Conservation (phyloP, 2,797 vertebrate genomes). For the Enteromius unitaeniatus region DNA sequence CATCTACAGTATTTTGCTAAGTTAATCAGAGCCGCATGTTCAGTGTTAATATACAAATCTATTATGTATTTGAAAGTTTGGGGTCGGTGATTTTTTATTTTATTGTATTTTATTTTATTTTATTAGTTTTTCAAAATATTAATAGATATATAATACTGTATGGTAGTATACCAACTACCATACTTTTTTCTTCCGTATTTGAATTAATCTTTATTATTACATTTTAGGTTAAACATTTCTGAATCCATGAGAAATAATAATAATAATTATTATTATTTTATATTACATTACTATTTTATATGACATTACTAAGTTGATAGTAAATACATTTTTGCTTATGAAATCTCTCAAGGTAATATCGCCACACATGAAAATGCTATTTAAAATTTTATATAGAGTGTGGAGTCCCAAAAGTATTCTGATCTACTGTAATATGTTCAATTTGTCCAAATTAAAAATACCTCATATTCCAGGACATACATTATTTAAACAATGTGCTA, state of each 20-base stretch:
- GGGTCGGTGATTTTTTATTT: not conserved
- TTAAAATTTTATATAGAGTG: not conserved
- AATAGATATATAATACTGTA: not conserved
- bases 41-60: not conserved
- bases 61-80: not conserved
- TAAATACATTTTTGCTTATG: too few relatives aligned
- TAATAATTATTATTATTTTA: too few relatives aligned
- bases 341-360: too few relatives aligned
- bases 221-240: not conserved
- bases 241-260: not conserved
- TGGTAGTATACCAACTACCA: not conserved
- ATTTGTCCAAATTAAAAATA: conserved; percentile 2
- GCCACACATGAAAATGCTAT: not conserved
- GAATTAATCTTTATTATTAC: not conserved
- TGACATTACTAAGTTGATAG: too few relatives aligned
- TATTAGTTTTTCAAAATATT: too few relatives aligned
- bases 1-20: not conserved
- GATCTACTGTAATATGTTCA: not conserved
- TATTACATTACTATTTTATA: too few relatives aligned
- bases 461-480: not conserved
- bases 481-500: not conserved
- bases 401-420: not conserved
- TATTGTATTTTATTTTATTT: too few relatives aligned
- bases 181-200: not conserved
- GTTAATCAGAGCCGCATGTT: not conserved